Base-by-base conservation (phyloP, 2,888 invertebrate species). In the Drosophila pseudotakahashii region DNA sequence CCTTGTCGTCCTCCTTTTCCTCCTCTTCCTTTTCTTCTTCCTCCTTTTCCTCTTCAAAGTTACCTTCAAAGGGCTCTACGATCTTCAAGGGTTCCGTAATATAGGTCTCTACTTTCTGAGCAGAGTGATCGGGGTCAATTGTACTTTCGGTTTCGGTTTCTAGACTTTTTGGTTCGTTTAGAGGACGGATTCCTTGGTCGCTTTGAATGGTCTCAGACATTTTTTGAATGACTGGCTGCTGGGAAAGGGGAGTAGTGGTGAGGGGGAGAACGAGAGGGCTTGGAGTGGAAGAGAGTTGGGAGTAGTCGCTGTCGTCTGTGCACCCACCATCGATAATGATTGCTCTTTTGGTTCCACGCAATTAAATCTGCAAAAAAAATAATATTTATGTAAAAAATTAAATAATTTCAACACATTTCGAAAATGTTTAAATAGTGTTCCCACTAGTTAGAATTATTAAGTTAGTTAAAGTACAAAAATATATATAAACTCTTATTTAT, bases 151-250 rank as follows among this genome's bases (percentile, higher is more conserved):
- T 30, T 41, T 66, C 41, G 9, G 39, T 30, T 41, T 47, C 36
- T 48, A 30, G 34, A 19, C 14, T 30, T 26, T 52, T 60, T 16
- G 52, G 16, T 68, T 78, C 88, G 69, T 67, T 86, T 74, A 84
- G 63, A 42, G 72, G 76, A 73, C 76, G 79, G 76, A 77, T 79
- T 75, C 80, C 69, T 76, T 78, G 76, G 62, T 77, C 78, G 73
- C 78, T 77, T 67, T 73, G 73, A 61, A 83, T 78, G 68, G 81
- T 68, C 57, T 89, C 86, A 79, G 89, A 90, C 89, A 89, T 89
- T 71, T 77, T 86, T 79, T 37, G 54, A 50, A 19, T 23, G 39
- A 59, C 34, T 55, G 30, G 45, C 50, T 67, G 63, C 54, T 26
- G 26, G 26, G 71, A 67, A 69, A 23, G 63, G 58, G 71, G 69